phyloP scores from a whole-genome alignment of 1,140 invertebrate genomes.

The Drosophila hydei region DNA sequence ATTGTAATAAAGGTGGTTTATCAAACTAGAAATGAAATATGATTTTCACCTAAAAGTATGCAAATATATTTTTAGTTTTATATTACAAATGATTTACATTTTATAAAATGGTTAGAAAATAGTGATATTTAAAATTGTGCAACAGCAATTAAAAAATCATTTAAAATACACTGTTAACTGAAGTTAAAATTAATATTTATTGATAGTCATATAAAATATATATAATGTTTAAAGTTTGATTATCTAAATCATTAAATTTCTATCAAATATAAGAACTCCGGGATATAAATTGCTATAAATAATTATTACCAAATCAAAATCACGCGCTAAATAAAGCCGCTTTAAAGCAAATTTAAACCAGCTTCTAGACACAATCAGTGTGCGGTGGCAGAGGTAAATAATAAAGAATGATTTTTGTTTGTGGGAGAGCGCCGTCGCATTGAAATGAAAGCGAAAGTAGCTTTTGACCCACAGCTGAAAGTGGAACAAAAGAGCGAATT shows the following conservation, averaged over 20 bases:
- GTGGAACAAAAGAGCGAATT: constrained; percentile 49
- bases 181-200: neutral
- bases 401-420: constrained; percentile 27
- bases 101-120: too few relatives aligned
- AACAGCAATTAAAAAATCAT: too few relatives aligned
- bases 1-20: neutral
- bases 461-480: constrained; percentile 58
- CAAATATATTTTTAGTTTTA: neutral
- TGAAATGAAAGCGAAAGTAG: constrained; percentile 69
- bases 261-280: constrained; percentile 3
- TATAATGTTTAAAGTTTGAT: neutral
- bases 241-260: neutral
- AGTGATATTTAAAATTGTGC: too few relatives aligned
- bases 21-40: too few relatives aligned
- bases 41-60: neutral
- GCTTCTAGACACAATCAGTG: neutral
- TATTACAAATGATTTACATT: neutral
- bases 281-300: constrained; percentile 6
- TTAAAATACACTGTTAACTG: too few relatives aligned
- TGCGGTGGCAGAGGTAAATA: neutral
- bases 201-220: neutral
- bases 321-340: constrained; percentile 45
- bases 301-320: constrained; percentile 48
- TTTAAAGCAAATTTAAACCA: constrained; percentile 29
- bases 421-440: constrained; percentile 53